Evolutionary conservation across 2,797 vertebrate genomes (phyloP).

Genomic region (Fistularia tabacaria): DNA sequence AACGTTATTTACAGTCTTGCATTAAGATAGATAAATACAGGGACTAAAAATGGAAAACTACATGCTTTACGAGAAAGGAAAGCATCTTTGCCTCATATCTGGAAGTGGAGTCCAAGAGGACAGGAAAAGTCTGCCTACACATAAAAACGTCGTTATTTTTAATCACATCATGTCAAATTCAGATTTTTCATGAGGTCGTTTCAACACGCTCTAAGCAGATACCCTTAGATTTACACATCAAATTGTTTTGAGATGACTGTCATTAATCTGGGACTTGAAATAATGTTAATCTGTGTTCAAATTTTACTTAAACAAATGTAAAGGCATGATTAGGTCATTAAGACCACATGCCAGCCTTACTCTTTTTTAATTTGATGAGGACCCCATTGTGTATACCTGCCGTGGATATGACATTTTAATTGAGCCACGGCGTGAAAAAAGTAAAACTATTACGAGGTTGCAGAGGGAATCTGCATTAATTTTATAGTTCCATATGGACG

Average conservation of each 20-base stretch:
- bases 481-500: conserved; percentile 23
- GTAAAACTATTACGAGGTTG: conserved; percentile 49
- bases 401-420: conserved; percentile 75
- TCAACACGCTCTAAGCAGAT: not conserved
- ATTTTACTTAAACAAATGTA: conserved; percentile 63
- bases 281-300: not conserved
- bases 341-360: conserved; percentile 75
- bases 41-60: too few relatives aligned
- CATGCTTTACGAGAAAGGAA: not conserved
- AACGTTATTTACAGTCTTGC: conserved; percentile 6
- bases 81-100: not conserved
- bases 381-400: conserved; percentile 53
- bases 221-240: not conserved
- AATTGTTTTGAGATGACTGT: not conserved
- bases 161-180: too few relatives aligned
- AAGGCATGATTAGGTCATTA: conserved; percentile 75
- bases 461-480: conserved; percentile 36
- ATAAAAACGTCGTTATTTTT: too few relatives aligned
- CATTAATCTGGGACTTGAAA: not conserved
- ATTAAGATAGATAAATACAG: too few relatives aligned
- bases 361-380: conserved; percentile 74
- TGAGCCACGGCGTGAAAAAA: conserved; percentile 61
- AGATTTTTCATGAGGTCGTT: too few relatives aligned
- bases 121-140: not conserved
- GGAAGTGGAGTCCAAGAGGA: not conserved